Percentiles rank a stretch among this genome's conserved stretches.
phyloP scores from a whole-genome alignment of 2,797 vertebrate species.

The Delichon dasypus region DNA sequence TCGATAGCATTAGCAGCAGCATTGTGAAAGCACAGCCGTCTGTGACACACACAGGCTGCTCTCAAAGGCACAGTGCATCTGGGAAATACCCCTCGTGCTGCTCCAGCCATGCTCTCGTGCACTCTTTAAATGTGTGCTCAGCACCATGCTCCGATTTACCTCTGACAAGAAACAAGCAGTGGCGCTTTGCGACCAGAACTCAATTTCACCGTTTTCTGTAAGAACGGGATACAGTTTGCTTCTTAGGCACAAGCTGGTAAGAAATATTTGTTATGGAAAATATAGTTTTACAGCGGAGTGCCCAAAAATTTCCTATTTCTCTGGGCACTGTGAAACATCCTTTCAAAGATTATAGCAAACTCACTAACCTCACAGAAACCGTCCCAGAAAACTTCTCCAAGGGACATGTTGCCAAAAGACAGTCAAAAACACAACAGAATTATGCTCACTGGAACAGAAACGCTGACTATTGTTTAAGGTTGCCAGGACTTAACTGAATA shows the following conservation, averaged over 20 bases:
- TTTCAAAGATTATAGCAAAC: background rate
- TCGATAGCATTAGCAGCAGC: background rate
- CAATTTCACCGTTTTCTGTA: background rate
- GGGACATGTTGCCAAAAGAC: background rate
- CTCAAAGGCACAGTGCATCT: conserved; percentile 5
- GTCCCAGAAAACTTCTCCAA: background rate
- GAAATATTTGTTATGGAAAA: background rate
- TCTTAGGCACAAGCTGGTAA: background rate
- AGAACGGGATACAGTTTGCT: background rate
- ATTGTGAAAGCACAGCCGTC: conserved; percentile 50
- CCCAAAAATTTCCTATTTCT: background rate
- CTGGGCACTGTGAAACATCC: background rate
- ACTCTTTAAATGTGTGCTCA: conserved; percentile 12
- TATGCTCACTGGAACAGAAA: conserved; percentile 8
- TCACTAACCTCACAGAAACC: background rate
- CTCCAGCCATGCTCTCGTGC: background rate
- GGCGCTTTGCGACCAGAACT: background rate
- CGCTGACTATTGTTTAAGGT: background rate
- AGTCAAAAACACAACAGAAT: background rate
- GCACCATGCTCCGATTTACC: background rate
- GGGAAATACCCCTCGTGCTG: background rate
- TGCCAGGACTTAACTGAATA: conserved; percentile 5
- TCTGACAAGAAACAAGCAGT: background rate
- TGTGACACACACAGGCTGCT: conserved; percentile 42
- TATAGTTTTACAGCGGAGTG: background rate